A percentile compares a stretch with the other conserved stretches of the same genome.
phyloP scores from a whole-genome alignment of 2,797 vertebrate species.

The Brachyrhaphis roseni region DNA sequence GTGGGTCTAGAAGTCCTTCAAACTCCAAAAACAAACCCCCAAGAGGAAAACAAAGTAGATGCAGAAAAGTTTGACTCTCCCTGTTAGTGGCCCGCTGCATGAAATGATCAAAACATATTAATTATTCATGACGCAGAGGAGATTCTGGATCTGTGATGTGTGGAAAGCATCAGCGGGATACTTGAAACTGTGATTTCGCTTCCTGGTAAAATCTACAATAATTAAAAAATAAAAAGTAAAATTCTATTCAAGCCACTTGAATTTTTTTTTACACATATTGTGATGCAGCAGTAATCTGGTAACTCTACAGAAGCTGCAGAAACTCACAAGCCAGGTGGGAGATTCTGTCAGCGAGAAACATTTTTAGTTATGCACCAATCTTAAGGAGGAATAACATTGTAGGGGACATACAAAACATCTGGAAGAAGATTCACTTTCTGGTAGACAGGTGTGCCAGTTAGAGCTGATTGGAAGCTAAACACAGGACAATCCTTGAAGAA shows the following conservation, averaged over 20 bases:
- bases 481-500: background rate
- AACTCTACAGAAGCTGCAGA: background rate
- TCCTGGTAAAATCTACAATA: slow-evolving; percentile 17
- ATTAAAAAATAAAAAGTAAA: background rate
- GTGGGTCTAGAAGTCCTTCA: slow-evolving; percentile 26
- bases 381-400: background rate
- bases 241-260: background rate
- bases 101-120: slow-evolving; percentile 64
- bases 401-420: background rate
- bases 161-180: slow-evolving; percentile 23
- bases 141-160: slow-evolving; percentile 47
- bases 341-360: background rate
- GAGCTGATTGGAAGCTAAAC: background rate
- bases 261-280: background rate
- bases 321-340: background rate
- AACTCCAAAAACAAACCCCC: slow-evolving; percentile 31
- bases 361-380: background rate
- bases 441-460: background rate
- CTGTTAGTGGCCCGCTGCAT: slow-evolving; percentile 40
- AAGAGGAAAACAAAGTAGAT: slow-evolving; percentile 7
- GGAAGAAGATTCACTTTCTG: background rate
- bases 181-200: slow-evolving; percentile 12
- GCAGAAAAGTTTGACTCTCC: slow-evolving; percentile 21
- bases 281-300: background rate
- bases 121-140: slow-evolving; percentile 70